phyloP scores from a whole-genome alignment of 2,888 invertebrate genomes.

The Epirrhoe tristata region DNA sequence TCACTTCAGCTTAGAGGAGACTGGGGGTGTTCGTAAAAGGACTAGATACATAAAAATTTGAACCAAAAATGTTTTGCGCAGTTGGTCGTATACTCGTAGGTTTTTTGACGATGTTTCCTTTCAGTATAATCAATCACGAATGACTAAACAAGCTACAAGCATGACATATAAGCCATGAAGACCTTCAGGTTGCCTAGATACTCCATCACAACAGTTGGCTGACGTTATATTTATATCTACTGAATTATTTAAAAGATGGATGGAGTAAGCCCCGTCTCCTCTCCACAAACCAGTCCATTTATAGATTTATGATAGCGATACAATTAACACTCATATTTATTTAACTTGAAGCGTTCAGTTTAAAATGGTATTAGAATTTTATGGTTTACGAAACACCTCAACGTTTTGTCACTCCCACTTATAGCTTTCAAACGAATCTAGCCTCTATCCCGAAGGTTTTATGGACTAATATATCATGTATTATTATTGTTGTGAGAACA shows the following conservation, averaged over 20 bases:
- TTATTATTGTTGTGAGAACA: constrained; percentile 17
- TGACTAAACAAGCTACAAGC: too few relatives aligned
- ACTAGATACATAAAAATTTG: neutral
- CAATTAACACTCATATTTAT: constrained; percentile 36
- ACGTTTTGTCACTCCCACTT: constrained; percentile 9
- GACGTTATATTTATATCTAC: too few relatives aligned
- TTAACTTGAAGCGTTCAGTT: constrained; percentile 34
- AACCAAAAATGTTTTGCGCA: too few relatives aligned
- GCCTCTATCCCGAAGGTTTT: neutral
- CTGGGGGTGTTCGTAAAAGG: neutral
- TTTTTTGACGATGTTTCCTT: too few relatives aligned
- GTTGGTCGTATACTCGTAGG: too few relatives aligned
- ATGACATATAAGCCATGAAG: too few relatives aligned
- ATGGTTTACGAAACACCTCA: constrained; percentile 31
- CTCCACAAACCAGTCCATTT: constrained; percentile 29
- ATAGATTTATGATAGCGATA: constrained; percentile 32
- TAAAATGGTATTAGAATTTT: constrained; percentile 35
- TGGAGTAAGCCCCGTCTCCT: constrained; percentile 12
- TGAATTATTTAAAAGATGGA: neutral
- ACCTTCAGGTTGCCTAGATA: too few relatives aligned
- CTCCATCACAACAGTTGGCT: too few relatives aligned
- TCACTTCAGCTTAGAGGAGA: constrained; percentile 23
- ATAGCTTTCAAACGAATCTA: neutral
- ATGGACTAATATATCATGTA: constrained; percentile 3
- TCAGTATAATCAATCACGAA: too few relatives aligned